Evolutionary conservation across 2,797 vertebrate species (phyloP), one percentile per base, ranked within the genome.

Genomic region (Sebastes umbrosus): DNA sequence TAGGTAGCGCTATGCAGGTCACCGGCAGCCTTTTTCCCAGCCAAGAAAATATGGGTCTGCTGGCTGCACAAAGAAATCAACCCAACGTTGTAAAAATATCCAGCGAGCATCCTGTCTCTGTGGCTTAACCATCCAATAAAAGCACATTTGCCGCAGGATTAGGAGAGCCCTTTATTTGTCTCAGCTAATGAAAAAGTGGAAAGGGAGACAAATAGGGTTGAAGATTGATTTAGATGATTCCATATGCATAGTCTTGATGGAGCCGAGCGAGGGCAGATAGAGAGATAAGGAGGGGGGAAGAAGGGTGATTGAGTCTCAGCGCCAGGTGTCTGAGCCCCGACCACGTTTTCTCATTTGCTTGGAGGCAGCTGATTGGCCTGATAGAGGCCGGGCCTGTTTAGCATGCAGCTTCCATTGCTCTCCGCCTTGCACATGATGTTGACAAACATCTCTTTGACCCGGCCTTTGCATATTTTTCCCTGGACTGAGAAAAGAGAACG

Each of bases 361-460:
- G 62, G 84, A 80, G 89, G 71, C 92, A 67, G 75, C 87, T 88
- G 90, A 94, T 93, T 84, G 90, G 90, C 88, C 84, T 85, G 91
- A 92, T 87, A 80, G 93, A 91, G 84, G 80, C 90, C 5, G 70
- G 68, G 84, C 84, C 90, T 93, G 83, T 83, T 96, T 95, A 94
- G 88, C 94, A 95, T 95, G 93, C 94, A 94, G 90, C 88, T 31
- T 85, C 87, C 87, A 81, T 90, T 81, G 73, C 83, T 39, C 69
- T 68, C 78, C 75, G 84, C 83, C 82, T 88, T 93, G 88, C 92
- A 90, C 93, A 92, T 93, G 91, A 94, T 95, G 90, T 93, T 92
- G 93, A 96, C 94, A 95, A 95, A 94, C 95, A 94, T 95, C 94
- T 88, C 94, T 95, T 95, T 95, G 93, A 94, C 94, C 92, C 88